Evolutionary conservation across 2,888 invertebrate species (phyloP), one percentile per base, ranked within the genome.

Genomic region (Hesperia comma): DNA sequence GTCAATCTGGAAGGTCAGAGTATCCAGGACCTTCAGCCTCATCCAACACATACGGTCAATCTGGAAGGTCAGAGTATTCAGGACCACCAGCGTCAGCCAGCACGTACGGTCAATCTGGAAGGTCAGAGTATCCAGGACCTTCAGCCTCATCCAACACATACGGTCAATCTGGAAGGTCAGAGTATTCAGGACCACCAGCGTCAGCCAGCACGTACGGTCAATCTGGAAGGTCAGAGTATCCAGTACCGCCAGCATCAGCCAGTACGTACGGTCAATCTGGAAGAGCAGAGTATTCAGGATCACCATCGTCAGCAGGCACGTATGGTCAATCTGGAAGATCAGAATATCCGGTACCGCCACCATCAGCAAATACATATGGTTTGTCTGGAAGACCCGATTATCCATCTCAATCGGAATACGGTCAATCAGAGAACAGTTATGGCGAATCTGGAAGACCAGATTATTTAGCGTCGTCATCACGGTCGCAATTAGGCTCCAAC

Each of bases 401-500:
- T 46, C 43, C 6, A 0, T 21, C 12, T 0, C 17, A 21, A 51
- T 4, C 51, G n/a, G n/a, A n/a, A n/a, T n/a, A n/a, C n/a, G n/a
- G n/a, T 46, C 43, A 21, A 21, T 51, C 51, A 51, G 58, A 7
- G 6, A 64, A 64, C 53, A 54, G 73, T 62, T 61, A 74, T 4
- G 55, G 72, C 10, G 69, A 72, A 41, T 77, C 79, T 2, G 78
- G 83, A 19, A 61, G 75, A 32, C 85, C 75, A 73, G 86, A 61
- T 82, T 85, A 71, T 82, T 85, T 69, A 7, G 79, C 8, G 73
- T 69, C 68, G 49, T 66, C 58, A 41, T 70, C 66, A 17, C 63
- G 69, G 54, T 61, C 72, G 33, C 74, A 72, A 75, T 79, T 70
- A 79, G 86, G 77, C 7, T 73, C 71, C 26, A 87, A 86, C 74